Base-by-base conservation (phyloP, 2,888 invertebrate species). In the Chironomus tentans region DNA sequence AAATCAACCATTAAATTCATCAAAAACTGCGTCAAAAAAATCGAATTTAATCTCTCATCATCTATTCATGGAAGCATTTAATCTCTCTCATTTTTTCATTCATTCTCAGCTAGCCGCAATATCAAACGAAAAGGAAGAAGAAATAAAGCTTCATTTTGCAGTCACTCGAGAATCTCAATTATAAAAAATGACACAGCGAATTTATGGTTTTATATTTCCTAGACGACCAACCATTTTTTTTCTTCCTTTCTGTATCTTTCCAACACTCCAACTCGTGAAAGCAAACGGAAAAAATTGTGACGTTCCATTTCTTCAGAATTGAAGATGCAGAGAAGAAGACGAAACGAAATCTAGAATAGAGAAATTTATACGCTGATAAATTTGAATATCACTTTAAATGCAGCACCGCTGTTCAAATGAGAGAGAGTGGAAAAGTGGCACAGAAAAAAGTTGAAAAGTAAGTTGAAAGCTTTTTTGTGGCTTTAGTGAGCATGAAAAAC, bases 121-220 rank as follows among this genome's bases (percentile, higher is more conserved):
- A 56, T 18, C 56, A 15, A 15, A 10, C 38, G 10, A 38, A 10
- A 1, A 38, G 38, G 38, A 38, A 38, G 38, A 38, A 38, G 38
- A 38, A 56, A 2, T 3, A 72, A 72, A 72, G 72, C 72, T 72
- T 46, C 18, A 62, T 15, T 61, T 72, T 72, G 22, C 72, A 38
- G 38, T 38, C 62, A 38, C 62, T 38, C 61, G 72, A 72, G 72
- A 72, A 72, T 72, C 72, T 72, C 72, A 72, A 72, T 72, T 72
- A 72, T 70, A 72, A 72, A 72, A 72, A 72, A 62, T 72, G 72
- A 72, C 72, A 72, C 21, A n/a, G 72, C 72, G 62, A 61, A 72
- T 72, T 72, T 72, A 72, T 72, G 62, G 72, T 38, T 62, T 21
- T 72, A 62, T 72, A 72, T 62, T 72, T 38, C 56, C 56, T 38